phyloP scores from a whole-genome alignment of 2,797 vertebrate genomes.

The Emys orbicularis region DNA sequence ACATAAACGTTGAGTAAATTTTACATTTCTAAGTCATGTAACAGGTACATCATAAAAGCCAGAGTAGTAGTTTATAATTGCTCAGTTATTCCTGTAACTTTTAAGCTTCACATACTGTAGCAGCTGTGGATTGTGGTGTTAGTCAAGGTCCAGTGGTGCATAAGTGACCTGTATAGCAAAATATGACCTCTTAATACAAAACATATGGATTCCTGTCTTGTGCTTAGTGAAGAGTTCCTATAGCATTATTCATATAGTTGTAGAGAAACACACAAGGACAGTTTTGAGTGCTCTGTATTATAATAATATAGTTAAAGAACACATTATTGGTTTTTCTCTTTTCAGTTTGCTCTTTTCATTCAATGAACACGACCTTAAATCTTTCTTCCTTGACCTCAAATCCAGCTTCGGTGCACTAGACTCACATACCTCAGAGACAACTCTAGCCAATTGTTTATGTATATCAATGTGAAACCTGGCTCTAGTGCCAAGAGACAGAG shows the following conservation, averaged over 20 bases:
- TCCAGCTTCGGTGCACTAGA: neutral
- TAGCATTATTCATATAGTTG: neutral
- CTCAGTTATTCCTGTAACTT: slow-evolving; percentile 59
- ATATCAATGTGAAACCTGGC: neutral
- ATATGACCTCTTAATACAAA: neutral
- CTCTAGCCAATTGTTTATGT: neutral
- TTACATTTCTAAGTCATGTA: slow-evolving; percentile 54
- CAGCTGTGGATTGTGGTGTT: slow-evolving; percentile 53
- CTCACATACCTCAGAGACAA: neutral
- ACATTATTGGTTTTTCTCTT: neutral
- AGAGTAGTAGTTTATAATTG: slow-evolving; percentile 22
- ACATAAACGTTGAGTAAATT: slow-evolving; percentile 27
- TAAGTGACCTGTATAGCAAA: slow-evolving; percentile 55
- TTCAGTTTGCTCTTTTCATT: neutral
- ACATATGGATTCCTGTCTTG: slow-evolving; percentile 23
- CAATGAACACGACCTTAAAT: neutral
- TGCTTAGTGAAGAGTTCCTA: slow-evolving; percentile 35
- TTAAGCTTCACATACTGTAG: slow-evolving; percentile 52
- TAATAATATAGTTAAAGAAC: neutral
- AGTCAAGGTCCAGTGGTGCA: slow-evolving; percentile 51
- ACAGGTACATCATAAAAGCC: slow-evolving; percentile 51
- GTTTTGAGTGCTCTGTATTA: neutral
- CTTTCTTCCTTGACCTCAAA: neutral
- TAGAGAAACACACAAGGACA: neutral
- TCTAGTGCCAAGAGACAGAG: neutral